Conservation (phyloP, 2,113 vertebrate species). For the Pygathrix nemaeus region DNA sequence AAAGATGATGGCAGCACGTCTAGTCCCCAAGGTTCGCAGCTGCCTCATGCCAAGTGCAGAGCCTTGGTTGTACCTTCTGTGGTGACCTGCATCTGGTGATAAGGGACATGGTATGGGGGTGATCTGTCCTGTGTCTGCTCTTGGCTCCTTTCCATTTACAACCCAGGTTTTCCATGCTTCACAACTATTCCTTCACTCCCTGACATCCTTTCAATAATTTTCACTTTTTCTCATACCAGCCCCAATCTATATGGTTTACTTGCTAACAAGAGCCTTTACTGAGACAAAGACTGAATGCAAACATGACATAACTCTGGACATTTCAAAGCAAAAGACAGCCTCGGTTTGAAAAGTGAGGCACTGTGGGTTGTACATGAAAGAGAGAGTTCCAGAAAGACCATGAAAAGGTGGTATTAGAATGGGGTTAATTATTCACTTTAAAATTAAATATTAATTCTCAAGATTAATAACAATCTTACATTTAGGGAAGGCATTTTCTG, state of each 20-base stretch:
- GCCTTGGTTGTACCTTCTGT: too few relatives aligned
- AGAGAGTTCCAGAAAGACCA: neutral
- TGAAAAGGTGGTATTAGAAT: neutral
- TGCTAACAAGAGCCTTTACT: neutral
- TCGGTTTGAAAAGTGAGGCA: neutral
- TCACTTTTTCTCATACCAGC: neutral
- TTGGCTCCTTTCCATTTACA: neutral
- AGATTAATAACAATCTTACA: conserved; percentile 64
- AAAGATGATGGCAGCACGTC: neutral
- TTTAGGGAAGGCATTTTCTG: conserved; percentile 56
- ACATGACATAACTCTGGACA: neutral
- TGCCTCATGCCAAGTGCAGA: neutral
- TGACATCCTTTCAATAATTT: neutral
- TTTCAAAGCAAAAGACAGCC: neutral
- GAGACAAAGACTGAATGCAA: neutral
- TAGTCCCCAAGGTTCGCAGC: too few relatives aligned
- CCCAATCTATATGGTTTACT: neutral
- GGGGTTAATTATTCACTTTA: conserved; percentile 60
- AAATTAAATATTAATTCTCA: conserved; percentile 69
- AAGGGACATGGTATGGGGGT: accelerated
- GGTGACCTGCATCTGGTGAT: neutral
- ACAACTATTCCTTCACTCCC: neutral
- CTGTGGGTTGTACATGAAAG: neutral
- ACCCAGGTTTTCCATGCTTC: neutral
- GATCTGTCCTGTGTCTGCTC: accelerated